Conservation (phyloP, 2,797 vertebrate species). For the Lateolabrax maculatus region DNA sequence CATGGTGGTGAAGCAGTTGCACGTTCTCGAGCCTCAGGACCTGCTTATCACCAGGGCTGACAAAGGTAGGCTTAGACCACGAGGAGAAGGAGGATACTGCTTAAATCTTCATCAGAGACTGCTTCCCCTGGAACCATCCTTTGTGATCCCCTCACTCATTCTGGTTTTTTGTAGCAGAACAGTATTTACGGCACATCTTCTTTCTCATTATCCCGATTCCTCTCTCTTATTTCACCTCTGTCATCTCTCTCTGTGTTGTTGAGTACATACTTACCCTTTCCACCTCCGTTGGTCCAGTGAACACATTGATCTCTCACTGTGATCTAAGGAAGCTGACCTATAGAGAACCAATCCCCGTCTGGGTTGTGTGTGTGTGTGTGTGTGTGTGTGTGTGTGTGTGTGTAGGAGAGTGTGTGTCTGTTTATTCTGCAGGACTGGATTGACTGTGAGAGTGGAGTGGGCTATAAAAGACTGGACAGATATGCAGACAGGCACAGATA, state of each 20-base stretch:
- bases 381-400: slow-evolving; percentile 25
- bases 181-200: slow-evolving; percentile 33
- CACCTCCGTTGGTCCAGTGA: slow-evolving; percentile 43
- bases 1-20: slow-evolving; percentile 95
- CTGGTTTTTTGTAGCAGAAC: not conserved
- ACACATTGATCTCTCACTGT: slow-evolving; percentile 66
- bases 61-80: slow-evolving; percentile 87
- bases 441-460: slow-evolving; percentile 34
- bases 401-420: slow-evolving; percentile 28
- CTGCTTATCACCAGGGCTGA: slow-evolving; percentile 94
- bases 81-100: not conserved
- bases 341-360: slow-evolving; percentile 46
- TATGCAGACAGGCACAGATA: slow-evolving; percentile 14
- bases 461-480: slow-evolving; percentile 12
- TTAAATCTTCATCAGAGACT: slow-evolving; percentile 3
- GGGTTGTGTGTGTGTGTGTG: slow-evolving; percentile 1
- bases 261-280: slow-evolving; percentile 54
- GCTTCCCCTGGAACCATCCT: not conserved
- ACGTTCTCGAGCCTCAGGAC: slow-evolving; percentile 95
- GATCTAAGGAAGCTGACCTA: slow-evolving; percentile 72
- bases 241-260: slow-evolving; percentile 41
- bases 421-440: slow-evolving; percentile 33
- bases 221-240: slow-evolving; percentile 43
- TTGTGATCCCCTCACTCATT: slow-evolving; percentile 19
- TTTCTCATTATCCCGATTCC: slow-evolving; percentile 33